Percentiles rank a stretch among this genome's conserved stretches.
phyloP scores from a whole-genome alignment of 2,888 invertebrate genomes.

The Balanococcus diminutus region DNA sequence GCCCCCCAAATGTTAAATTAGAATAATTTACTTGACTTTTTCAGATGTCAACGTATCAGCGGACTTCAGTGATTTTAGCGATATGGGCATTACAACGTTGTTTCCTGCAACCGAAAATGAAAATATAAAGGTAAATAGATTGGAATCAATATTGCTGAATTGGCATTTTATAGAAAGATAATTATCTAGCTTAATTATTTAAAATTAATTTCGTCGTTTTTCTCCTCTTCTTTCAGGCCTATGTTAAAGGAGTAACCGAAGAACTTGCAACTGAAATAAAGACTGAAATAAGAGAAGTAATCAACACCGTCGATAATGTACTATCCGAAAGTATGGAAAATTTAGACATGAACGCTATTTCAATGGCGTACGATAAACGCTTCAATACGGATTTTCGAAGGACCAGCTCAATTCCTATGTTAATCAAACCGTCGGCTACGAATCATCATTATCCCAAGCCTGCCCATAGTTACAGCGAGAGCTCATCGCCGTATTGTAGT shows the following conservation, averaged over 20 bases:
- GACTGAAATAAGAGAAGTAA: slow-evolving; percentile 80
- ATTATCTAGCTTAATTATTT: background rate
- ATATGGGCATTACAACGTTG: slow-evolving; percentile 48
- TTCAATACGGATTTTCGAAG: slow-evolving; percentile 46
- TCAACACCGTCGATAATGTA: slow-evolving; percentile 79
- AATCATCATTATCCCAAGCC: background rate
- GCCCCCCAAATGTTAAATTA: background rate
- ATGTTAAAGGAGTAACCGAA: slow-evolving; percentile 78
- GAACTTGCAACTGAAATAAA: slow-evolving; percentile 81
- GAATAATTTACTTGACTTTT: background rate
- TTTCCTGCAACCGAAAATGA: slow-evolving; percentile 47
- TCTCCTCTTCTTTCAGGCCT: slow-evolving; percentile 69
- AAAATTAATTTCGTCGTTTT: background rate
- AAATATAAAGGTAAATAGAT: slow-evolving; percentile 46
- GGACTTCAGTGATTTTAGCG: slow-evolving; percentile 47
- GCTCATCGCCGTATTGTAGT: background rate
- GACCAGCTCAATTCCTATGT: slow-evolving; percentile 39
- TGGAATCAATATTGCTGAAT: no score
- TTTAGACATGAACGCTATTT: slow-evolving; percentile 54
- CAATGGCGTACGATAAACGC: slow-evolving; percentile 54
- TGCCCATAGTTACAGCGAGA: background rate
- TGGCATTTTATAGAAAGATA: background rate
- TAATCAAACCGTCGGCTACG: background rate
- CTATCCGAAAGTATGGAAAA: slow-evolving; percentile 61
- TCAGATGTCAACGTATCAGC: slow-evolving; percentile 37